These are phyloP conservation scores for Polyommatus iphigenia DNA, from an alignment of 2,888 invertebrate genomes.

Conservation along the genomic window DNA sequence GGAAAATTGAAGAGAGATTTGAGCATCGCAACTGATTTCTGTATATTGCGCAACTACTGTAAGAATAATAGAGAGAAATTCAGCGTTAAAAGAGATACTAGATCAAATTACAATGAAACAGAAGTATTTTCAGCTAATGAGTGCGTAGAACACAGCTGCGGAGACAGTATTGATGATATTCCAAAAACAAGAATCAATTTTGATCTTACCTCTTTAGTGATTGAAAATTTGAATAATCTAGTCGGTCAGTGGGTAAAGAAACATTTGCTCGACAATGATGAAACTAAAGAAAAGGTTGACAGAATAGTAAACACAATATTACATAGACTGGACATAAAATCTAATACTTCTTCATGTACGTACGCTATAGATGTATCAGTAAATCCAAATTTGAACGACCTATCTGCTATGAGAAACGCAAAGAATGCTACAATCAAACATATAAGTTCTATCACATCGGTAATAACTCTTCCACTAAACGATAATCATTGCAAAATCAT, in stretches of 20 bases:
- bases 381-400: slow-evolving; percentile 46
- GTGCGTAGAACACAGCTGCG: slow-evolving; percentile 51
- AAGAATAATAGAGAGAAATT: slow-evolving; percentile 47
- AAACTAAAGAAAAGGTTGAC: slow-evolving; percentile 54
- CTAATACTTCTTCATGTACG: slow-evolving; percentile 51
- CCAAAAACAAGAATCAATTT: slow-evolving; percentile 40
- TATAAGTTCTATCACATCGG: slow-evolving; percentile 40
- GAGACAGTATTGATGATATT: slow-evolving; percentile 50
- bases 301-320: slow-evolving; percentile 57
- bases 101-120: slow-evolving; percentile 48
- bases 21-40: slow-evolving; percentile 65
- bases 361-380: slow-evolving; percentile 54
- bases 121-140: slow-evolving; percentile 52
- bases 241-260: slow-evolving; percentile 58
- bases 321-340: slow-evolving; percentile 48
- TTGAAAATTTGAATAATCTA: slow-evolving; percentile 59
- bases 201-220: slow-evolving; percentile 55
- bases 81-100: slow-evolving; percentile 38
- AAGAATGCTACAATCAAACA: slow-evolving; percentile 3
- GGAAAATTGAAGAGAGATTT: slow-evolving; percentile 59
- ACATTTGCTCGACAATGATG: slow-evolving; percentile 52
- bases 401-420: neutral
- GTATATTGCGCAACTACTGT: slow-evolving; percentile 57
- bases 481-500: slow-evolving; percentile 54
- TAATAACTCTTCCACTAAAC: slow-evolving; percentile 51